Percentiles rank a stretch among this genome's conserved stretches.
These are phyloP conservation scores for Bedellia somnulentella DNA, from an alignment of 2,888 invertebrate genomes.

Conservation along the genomic window DNA sequence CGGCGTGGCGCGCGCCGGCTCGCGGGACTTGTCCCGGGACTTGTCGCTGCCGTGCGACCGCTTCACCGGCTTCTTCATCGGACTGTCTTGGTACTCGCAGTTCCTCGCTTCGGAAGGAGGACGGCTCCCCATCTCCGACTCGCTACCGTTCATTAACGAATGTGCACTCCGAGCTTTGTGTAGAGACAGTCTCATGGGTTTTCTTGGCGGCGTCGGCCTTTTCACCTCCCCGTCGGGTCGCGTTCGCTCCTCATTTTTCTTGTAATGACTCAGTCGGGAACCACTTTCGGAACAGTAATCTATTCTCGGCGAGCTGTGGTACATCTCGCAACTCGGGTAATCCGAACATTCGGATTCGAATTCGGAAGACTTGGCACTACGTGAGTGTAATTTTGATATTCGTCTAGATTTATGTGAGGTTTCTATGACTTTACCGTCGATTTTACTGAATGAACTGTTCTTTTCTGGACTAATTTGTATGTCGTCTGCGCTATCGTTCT, in stretches of 20 bases:
- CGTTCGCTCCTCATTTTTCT: slow-evolving; percentile 34
- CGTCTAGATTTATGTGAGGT: slow-evolving; percentile 56
- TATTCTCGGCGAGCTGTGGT: slow-evolving; percentile 38
- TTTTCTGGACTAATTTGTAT: slow-evolving; percentile 49
- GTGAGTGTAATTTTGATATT: slow-evolving; percentile 45
- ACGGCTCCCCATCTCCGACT: slow-evolving; percentile 43
- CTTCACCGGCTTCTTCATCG: slow-evolving; percentile 59
- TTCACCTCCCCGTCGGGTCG: slow-evolving; percentile 34
- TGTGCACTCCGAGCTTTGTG: slow-evolving; percentile 84
- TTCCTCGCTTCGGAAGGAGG: slow-evolving; percentile 25
- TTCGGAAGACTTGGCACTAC: slow-evolving; percentile 74
- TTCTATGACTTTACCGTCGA: slow-evolving; percentile 55
- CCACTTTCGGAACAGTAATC: slow-evolving; percentile 64
- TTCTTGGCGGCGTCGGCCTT: slow-evolving; percentile 77
- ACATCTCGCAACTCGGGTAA: slow-evolving; percentile 44
- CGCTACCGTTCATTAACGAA: slow-evolving; percentile 59
- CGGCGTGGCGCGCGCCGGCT: slow-evolving; percentile 35
- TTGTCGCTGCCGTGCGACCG: slow-evolving; percentile 27
- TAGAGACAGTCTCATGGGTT: slow-evolving; percentile 78
- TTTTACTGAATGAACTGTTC: slow-evolving; percentile 41
- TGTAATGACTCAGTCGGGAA: slow-evolving; percentile 40
- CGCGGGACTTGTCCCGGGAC: slow-evolving; percentile 35
- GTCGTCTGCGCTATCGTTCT: slow-evolving; percentile 47
- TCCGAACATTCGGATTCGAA: slow-evolving; percentile 74
- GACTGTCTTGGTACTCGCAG: slow-evolving; percentile 40